Conservation (phyloP, 2,888 invertebrate genomes). For the Nasonovia ribisnigri region DNA sequence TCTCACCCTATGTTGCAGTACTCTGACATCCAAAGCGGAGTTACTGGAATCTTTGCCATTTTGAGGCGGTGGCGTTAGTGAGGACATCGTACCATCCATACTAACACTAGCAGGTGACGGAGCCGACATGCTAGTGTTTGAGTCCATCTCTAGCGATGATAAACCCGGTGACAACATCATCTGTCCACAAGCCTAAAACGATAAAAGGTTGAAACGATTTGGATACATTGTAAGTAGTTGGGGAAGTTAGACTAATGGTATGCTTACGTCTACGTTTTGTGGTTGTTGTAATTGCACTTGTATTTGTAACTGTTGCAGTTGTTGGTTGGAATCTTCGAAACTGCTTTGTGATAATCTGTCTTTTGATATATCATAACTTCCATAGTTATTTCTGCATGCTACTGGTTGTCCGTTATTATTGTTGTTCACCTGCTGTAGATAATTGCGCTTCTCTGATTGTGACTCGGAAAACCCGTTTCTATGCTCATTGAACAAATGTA, state of each 20-base stretch:
- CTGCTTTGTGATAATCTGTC: slow-evolving; percentile 71
- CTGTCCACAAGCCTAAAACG: slow-evolving; percentile 57
- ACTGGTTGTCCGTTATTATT: slow-evolving; percentile 75
- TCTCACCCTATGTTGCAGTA: slow-evolving; percentile 91
- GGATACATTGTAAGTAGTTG: not conserved
- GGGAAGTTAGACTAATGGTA: not conserved
- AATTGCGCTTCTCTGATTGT: slow-evolving; percentile 60
- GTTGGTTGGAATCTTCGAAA: slow-evolving; percentile 74
- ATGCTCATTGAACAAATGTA: slow-evolving; percentile 58
- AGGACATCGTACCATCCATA: slow-evolving; percentile 73
- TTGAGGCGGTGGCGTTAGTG: slow-evolving; percentile 68
- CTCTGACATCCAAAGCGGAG: slow-evolving; percentile 73
- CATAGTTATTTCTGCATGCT: slow-evolving; percentile 65
- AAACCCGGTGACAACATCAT: slow-evolving; percentile 69
- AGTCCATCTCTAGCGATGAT: slow-evolving; percentile 75
- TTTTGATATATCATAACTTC: slow-evolving; percentile 70
- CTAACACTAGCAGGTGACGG: slow-evolving; percentile 84
- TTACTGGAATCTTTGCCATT: slow-evolving; percentile 62
- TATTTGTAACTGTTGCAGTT: slow-evolving; percentile 78
- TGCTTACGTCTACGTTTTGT: slow-evolving; percentile 66
- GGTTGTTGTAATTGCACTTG: slow-evolving; percentile 80
- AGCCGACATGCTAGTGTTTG: slow-evolving; percentile 81
- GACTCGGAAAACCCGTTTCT: slow-evolving; percentile 44
- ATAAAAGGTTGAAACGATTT: not conserved
- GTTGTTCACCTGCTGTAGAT: slow-evolving; percentile 76